A percentile compares a stretch with the other conserved stretches of the same genome.
These are phyloP conservation scores for Peromyscus polionotus DNA, from an alignment of 2,113 vertebrate species.

Conservation along the genomic window DNA sequence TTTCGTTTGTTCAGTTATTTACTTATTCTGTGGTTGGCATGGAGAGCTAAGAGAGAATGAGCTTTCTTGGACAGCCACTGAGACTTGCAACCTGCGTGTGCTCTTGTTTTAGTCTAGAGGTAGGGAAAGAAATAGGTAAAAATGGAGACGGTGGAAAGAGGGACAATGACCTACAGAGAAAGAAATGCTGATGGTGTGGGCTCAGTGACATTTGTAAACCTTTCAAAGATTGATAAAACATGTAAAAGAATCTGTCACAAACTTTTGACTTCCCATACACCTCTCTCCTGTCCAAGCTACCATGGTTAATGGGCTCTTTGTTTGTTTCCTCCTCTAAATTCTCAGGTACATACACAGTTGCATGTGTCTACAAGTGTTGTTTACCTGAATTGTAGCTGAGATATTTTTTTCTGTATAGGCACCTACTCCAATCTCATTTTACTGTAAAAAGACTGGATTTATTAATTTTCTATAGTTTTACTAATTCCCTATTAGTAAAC, in stretches of 20 bases:
- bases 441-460: not conserved
- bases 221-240: constrained; percentile 19
- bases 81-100: not conserved
- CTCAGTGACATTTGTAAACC: not conserved
- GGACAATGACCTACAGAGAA: not conserved
- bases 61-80: not conserved
- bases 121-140: not conserved
- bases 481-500: constrained; percentile 38
- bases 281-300: not conserved
- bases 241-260: constrained; percentile 13
- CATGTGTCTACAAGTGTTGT: not conserved
- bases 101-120: constrained; percentile 17
- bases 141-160: not conserved
- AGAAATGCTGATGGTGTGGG: not conserved
- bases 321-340: not conserved
- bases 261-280: not conserved
- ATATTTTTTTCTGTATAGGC: constrained; percentile 26
- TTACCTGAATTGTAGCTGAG: not conserved
- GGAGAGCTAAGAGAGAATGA: not conserved
- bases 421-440: not conserved
- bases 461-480: constrained; percentile 34
- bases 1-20: constrained; percentile 22
- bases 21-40: constrained; percentile 11
- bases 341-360: not conserved
- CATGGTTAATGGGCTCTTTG: constrained; percentile 37